A percentile compares a stretch with the other conserved stretches of the same genome.
phyloP scores from a whole-genome alignment of 2,888 invertebrate genomes.

The Limnephilus lunatus region DNA sequence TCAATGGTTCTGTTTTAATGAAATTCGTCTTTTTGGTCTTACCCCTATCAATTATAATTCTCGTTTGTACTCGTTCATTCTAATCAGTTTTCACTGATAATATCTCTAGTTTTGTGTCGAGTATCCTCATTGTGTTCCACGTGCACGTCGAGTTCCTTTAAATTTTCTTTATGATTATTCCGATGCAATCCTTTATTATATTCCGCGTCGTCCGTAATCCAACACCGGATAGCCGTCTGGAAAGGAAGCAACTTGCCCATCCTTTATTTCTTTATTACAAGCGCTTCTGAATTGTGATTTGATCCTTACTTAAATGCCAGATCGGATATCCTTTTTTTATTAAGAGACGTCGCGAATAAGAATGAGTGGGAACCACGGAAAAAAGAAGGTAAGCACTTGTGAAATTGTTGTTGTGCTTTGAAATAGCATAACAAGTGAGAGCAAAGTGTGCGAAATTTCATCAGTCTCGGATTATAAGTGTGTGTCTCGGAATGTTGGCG shows the following conservation, averaged over 20 bases:
- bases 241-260: slow-evolving; percentile 35
- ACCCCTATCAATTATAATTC: slow-evolving; percentile 2
- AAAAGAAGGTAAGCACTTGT: background rate
- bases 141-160: background rate
- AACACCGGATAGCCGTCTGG: slow-evolving; percentile 26
- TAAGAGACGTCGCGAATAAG: background rate
- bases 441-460: too few species aligned
- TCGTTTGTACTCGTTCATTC: background rate
- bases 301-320: slow-evolving; percentile 17
- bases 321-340: slow-evolving; percentile 32
- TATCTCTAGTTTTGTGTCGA: slow-evolving; percentile 2
- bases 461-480: too few species aligned
- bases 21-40: background rate
- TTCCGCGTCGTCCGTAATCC: slow-evolving; percentile 13
- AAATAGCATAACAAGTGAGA: background rate
- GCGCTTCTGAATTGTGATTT: slow-evolving; percentile 24
- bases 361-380: background rate
- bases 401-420: background rate
- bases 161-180: background rate
- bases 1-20: background rate
- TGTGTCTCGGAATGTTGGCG: too few species aligned
- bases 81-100: background rate
- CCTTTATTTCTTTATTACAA: slow-evolving; percentile 33
- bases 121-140: background rate
- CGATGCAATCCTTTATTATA: background rate